Evolutionary conservation across 2,797 vertebrate genomes (phyloP), one percentile per base, ranked within the genome.

Genomic region (Taeniopygia guttata): DNA sequence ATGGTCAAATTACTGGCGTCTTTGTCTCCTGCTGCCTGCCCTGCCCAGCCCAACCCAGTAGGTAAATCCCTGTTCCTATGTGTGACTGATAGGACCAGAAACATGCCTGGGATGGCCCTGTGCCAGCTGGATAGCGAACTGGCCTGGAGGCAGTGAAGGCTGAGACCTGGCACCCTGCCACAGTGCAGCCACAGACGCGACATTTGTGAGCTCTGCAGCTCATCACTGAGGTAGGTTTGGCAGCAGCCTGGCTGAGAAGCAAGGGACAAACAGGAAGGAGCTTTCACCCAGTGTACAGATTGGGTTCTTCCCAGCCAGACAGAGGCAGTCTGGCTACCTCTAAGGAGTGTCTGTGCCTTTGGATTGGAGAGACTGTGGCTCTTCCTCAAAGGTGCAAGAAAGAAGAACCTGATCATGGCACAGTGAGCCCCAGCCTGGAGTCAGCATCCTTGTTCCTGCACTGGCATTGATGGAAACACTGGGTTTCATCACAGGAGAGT

Each of bases 141-240:
- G 32, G 32, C 51, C 19, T 11, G 68, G n/a, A 36, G 20, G 42
- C 30, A 54, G 20, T 7, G 40, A 49, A 45, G 62, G 58, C 52
- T 7, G 13, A 32, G 58, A 40, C 16, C 43, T n/a, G 54, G 22
- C 5, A 1, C 22, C 32, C 52, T 16, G 43, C 34, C 43, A n/a
- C n/a, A 42, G 59, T 3, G 2, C 42, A 87, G 64, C 62, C 3
- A 2, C n/a, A 81, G 38, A 6, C 3, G 4, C 0, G 1, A 69
- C 15, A 11, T 56, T 48, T 0, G 4, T n/a, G 62, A 81, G 34
- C 51, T 56, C 54, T 34, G 54, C 48, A 26, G 42, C 43, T 60
- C 3, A 0, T n/a, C 23, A 23, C 40, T 0, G 11, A 29, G 34
- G 45, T 18, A 1, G 2, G 30, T 48, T 62, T 68, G 40, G 42